Evolutionary conservation across 1,140 invertebrate genomes (phyloP), one percentile per base, ranked within the genome.

Genomic region (Drosophila mayri): DNA sequence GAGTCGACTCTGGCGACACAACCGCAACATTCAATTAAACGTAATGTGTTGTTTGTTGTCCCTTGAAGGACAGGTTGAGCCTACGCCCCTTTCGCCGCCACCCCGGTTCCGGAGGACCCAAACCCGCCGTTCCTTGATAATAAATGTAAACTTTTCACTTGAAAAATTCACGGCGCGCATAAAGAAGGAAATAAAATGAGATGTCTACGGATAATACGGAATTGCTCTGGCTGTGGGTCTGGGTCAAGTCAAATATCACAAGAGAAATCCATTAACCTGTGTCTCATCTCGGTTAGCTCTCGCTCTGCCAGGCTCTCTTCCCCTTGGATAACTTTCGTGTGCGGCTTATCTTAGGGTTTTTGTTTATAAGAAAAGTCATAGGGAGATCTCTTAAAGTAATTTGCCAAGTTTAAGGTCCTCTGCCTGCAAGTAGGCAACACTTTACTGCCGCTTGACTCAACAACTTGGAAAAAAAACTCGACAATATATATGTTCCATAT

Each of bases 1-100:
- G 52, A 59, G 68, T 58, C 35, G 43, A 14, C 16, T 41, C 64
- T 76, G 52, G 71, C 76, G 49, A 73, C 65, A 82, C 84, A 84
- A 80, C 84, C 85, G 78, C 81, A 81, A 90, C 85, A 88, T 88
- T 88, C 85, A 88, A 88, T 88, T 88, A 90, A 90, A 90, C 63
- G 77, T 84, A 88, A 88, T 88, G 85, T 84, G 85, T 90, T 88
- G 85, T 84, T 88, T 90, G 85, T 88, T 81, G 77, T 84, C 84
- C 80, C 74, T 75, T 59, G 44, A 74, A 86, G 75, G 68, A 55
- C 57, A 63, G 46, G 40, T 49, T 50, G 16, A 25, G 20, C 43
- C 43, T 38, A 40, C 20, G 46, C 49, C 35, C 37, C 41, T 58
- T 54, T 38, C 2, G 32, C 22, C 25, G 38, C 11, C 43, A 44